phyloP scores from a whole-genome alignment of 2,797 vertebrate genomes.

The Sternotherus odoratus region DNA sequence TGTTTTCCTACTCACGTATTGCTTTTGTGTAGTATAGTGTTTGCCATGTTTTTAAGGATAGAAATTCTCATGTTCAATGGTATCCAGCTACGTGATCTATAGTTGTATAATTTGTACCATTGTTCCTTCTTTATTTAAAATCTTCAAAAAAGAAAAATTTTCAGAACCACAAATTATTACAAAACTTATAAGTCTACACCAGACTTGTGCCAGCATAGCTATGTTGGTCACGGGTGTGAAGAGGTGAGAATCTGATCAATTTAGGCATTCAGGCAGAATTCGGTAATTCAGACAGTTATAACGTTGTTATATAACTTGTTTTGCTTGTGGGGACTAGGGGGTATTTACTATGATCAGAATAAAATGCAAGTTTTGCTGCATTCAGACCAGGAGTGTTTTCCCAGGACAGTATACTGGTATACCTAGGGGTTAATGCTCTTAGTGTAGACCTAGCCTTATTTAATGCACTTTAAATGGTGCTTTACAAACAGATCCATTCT shows the following conservation, averaged over 20 bases:
- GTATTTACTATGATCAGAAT: not conserved
- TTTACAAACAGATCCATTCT: not conserved
- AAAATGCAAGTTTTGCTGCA: not conserved
- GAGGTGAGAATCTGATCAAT: no score
- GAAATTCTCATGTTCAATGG: not conserved
- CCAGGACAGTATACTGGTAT: no score
- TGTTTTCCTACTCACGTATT: not conserved
- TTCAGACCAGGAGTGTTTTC: not conserved
- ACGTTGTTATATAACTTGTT: no score
- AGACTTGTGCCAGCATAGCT: no score
- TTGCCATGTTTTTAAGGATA: not conserved
- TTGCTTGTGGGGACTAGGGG: no score
- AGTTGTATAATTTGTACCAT: not conserved
- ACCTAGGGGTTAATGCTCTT: no score
- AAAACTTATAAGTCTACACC: no score
- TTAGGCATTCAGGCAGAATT: no score
- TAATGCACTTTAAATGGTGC: not conserved
- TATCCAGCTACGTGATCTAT: rapidly evolving
- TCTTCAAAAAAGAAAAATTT: no score
- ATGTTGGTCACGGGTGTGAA: no score
- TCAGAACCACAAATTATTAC: not conserved
- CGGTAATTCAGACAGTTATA: no score
- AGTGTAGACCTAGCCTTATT: no score
- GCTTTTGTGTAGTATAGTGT: rapidly evolving
- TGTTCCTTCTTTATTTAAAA: not conserved